These are phyloP conservation scores for Ptychoptera contaminata DNA, from an alignment of 2,888 invertebrate genomes.

Conservation along the genomic window DNA sequence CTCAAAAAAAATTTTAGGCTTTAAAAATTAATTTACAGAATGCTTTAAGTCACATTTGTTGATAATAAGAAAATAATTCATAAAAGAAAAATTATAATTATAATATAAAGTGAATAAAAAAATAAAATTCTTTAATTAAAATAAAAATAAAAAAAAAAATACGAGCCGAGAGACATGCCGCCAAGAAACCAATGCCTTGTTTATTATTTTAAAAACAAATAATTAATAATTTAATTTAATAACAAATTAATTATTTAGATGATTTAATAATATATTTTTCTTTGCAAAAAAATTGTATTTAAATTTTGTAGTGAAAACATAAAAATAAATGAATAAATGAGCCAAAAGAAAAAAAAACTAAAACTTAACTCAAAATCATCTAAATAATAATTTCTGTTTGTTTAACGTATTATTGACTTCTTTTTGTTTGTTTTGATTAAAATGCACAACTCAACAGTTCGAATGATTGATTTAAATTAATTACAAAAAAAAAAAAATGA, in stretches of 20 bases:
- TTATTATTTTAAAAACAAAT: neutral
- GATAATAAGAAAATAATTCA: conserved; percentile 18
- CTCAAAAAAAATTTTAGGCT: too few relatives aligned
- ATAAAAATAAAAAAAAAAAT: neutral
- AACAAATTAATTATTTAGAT: neutral
- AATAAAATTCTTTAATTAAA: neutral
- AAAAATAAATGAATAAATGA: too few relatives aligned
- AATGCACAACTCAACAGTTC: conserved; percentile 1
- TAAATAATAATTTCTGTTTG: too few relatives aligned
- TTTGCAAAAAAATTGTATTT: too few relatives aligned
- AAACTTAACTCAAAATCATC: too few relatives aligned
- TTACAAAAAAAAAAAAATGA: neutral
- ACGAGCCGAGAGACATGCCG: conserved; percentile 43
- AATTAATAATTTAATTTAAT: neutral
- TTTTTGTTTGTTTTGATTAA: neutral
- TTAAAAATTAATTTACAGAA: too few relatives aligned
- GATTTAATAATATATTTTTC: too few relatives aligned
- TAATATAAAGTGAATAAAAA: conserved; percentile 3
- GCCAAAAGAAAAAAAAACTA: too few relatives aligned
- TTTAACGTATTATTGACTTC: neutral
- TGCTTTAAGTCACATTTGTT: too few relatives aligned
- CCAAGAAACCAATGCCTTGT: conserved; percentile 62
- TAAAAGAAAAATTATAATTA: conserved; percentile 5
- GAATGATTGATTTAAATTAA: neutral
- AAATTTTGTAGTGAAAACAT: too few relatives aligned